Evolutionary conservation across 2,888 invertebrate genomes (phyloP), one percentile per base, ranked within the genome.

Genomic region (Polia nebulosa): DNA sequence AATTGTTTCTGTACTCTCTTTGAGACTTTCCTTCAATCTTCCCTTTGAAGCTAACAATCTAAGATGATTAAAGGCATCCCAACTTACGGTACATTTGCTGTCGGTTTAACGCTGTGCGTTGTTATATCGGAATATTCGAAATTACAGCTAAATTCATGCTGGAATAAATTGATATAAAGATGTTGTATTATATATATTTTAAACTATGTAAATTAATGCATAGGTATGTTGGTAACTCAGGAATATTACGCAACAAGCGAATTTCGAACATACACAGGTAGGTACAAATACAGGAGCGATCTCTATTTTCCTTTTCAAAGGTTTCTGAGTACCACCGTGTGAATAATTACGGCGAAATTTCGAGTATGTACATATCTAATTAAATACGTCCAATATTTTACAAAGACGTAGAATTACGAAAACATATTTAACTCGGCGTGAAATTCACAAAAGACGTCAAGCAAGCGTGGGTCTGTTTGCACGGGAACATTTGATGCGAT

Each of bases 381-480:
- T 75, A 47, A 64, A 61, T 58, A 72, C 53, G 27, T 70, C n/a
- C 34, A 80, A 67, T 55, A 52, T 80, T 80, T 72, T 41, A 61
- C 45, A 41, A 55, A 29, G 45, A 36, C 57, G 58, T 62, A 29
- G 53, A 70, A 55, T 75, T 58, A 64, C 53, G 44, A 20, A 53
- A 64, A 55, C 64, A 45, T 80, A 77, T 62, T 67, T 67, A 72
- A 62, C 64, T 59, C 49, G n/a, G 68, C 80, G 71, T 69, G 58
- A 80, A 73, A 81, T 78, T 81, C 45, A 71, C 70, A 67, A 76
- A 75, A 81, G 78, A 63, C 44, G 45, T 27, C 51, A 66, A 57
- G 67, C 25, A 25, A 72, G 72, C 72, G 62, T 72, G 55, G 41
- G 45, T 49, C 27, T 70, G 64, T 80, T 70, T 68, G 62, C 53